These are phyloP conservation scores for Cecropterus lyciades DNA, from an alignment of 1,140 invertebrate species.

Conservation along the genomic window DNA sequence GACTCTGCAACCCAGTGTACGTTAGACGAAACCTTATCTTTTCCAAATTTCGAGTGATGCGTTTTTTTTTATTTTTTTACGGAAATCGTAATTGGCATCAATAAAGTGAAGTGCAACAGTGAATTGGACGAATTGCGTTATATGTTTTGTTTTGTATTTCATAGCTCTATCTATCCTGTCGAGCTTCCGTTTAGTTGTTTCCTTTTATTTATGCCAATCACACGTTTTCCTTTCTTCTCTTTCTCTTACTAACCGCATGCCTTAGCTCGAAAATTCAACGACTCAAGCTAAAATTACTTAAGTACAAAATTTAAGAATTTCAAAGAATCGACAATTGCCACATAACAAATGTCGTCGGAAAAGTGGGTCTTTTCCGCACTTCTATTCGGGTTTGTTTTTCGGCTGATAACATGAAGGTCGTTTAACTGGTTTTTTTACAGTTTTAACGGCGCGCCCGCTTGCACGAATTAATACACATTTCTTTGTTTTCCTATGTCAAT, in stretches of 20 bases:
- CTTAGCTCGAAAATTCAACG: neutral
- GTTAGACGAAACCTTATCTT: constrained; percentile 52
- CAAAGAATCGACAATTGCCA: neutral
- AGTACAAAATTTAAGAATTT: neutral
- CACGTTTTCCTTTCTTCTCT: constrained; percentile 65
- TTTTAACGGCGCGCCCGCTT: constrained; percentile 69
- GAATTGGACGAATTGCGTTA: constrained; percentile 60
- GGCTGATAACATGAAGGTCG: constrained; percentile 68
- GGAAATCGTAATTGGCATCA: constrained; percentile 80
- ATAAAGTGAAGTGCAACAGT: constrained; percentile 75
- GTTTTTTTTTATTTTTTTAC: constrained; percentile 40
- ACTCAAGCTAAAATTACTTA: constrained; percentile 3
- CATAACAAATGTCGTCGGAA: constrained; percentile 37
- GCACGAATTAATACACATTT: constrained; percentile 53
- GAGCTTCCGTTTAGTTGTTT: constrained; percentile 35
- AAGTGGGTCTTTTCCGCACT: constrained; percentile 52
- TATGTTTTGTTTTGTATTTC: constrained; percentile 37
- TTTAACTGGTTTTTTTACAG: constrained; percentile 77
- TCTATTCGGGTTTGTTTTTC: constrained; percentile 56
- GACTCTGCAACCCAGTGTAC: constrained; percentile 58
- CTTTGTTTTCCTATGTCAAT: constrained; percentile 52
- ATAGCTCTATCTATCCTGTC: constrained; percentile 22
- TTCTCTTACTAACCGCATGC: constrained; percentile 68
- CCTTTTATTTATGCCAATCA: constrained; percentile 80
- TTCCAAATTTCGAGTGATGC: constrained; percentile 39